Base-by-base conservation (phyloP, 2,797 vertebrate genomes). In the Lates japonicus region DNA sequence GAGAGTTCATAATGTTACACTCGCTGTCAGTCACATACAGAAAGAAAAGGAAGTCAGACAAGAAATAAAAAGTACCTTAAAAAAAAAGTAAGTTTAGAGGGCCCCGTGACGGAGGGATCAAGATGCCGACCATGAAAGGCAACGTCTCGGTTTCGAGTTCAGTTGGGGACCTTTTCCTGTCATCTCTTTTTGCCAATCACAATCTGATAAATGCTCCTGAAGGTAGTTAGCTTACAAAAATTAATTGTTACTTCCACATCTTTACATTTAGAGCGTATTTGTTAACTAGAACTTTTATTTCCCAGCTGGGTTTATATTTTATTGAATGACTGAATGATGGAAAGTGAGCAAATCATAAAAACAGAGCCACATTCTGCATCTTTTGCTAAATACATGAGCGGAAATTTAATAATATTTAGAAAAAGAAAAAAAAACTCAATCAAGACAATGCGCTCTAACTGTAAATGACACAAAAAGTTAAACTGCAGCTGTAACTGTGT, bases 381-480 rank as follows among this genome's bases (percentile, higher is more conserved):
- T 6, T 35, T 35, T 5, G 8, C 14, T 29, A 19, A 46, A 63
- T 9, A 29, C 4, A 16, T 14, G 25, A 31, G 16, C 16, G 42
- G 17, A 46, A 63, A 46, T 16, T n/a, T 10, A 35, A 59, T 19
- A 44, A 25, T 25, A 25, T 25, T 62, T 16, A 37, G 33, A 9
- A 52, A 11, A 20, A 20, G 8, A 20, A 7, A 20, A 19, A 20
- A 20, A 49, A 29, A 29, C 25, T 29, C 25, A 29, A 49, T 20
- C 6, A 1, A 8, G 20, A 4, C 20, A 51, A 51, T n/a, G 20
- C 22, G 37, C 17, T 35, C 3, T 41, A 39, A 20, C 16, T 29
- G 4, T 17, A 35, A 76, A 39, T 42, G 37, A 20, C 25, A 25
- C 44, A 19, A 55, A 61, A 74, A 54, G 16, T n/a, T n/a, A 81